Evolutionary conservation across 2,113 vertebrate species (phyloP).

Genomic region (Tychaedon coryphoeus): DNA sequence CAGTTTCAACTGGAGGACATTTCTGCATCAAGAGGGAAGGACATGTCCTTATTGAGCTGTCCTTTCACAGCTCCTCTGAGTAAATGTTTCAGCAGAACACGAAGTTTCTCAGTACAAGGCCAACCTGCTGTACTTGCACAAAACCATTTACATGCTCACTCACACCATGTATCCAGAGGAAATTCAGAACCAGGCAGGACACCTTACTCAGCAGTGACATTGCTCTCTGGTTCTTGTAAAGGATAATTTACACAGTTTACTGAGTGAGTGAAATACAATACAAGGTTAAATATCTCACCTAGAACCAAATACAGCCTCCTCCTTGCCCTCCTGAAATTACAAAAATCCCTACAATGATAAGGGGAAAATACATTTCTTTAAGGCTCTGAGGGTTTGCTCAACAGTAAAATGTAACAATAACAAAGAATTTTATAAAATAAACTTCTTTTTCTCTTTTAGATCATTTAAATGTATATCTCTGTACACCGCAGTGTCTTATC

Average conservation of each 20-base stretch:
- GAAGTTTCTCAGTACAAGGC: not conserved
- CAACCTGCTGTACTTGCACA: not conserved
- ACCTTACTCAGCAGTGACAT: conserved; percentile 21
- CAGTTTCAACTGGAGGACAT: not conserved
- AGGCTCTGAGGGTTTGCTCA: not conserved
- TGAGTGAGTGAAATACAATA: not conserved
- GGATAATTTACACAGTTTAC: not conserved
- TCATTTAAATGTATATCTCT: not conserved
- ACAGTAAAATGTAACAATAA: not conserved
- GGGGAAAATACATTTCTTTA: not conserved
- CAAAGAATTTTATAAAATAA: not conserved
- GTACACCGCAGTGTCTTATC: not conserved
- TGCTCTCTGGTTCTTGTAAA: not conserved
- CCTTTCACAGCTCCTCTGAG: not conserved
- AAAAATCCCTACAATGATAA: not conserved
- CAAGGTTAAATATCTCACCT: not conserved
- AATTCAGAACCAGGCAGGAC: not conserved
- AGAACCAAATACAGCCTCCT: not conserved
- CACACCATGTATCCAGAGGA: not conserved
- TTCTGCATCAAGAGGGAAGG: not conserved
- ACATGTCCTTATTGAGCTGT: not conserved
- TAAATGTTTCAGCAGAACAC: not conserved
- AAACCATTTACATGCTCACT: not conserved
- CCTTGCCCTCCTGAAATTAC: not conserved
- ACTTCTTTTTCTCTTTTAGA: not conserved